phyloP scores from a whole-genome alignment of 2,888 invertebrate genomes.

The Leptopterna dolabrata region DNA sequence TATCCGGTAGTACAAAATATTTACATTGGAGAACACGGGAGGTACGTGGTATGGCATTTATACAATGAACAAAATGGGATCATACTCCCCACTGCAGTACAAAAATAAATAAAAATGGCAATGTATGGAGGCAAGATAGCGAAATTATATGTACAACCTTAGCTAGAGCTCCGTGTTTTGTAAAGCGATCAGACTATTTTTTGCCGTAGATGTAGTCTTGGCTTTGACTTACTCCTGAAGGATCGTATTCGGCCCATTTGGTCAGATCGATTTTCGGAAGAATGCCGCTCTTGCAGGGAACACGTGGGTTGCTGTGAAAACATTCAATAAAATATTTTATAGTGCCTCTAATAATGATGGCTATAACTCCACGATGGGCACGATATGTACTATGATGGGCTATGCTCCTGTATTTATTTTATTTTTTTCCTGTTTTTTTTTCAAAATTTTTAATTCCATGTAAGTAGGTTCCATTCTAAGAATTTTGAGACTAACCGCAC shows the following conservation, averaged over 20 bases:
- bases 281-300: constrained; percentile 89
- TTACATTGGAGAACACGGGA: neutral
- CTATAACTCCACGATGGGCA: too few species aligned
- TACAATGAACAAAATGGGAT: neutral
- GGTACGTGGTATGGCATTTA: neutral
- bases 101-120: constrained; percentile 47
- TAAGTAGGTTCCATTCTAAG: too few species aligned
- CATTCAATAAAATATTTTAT: neutral
- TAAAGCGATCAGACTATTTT: constrained; percentile 45
- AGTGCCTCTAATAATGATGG: neutral
- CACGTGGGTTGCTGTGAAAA: constrained; percentile 82
- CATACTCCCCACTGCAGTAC: neutral
- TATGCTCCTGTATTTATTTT: too few species aligned
- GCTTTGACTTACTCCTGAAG: constrained; percentile 55
- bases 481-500: too few species aligned
- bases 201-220: constrained; percentile 53
- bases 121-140: neutral
- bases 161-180: neutral
- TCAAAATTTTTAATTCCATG: too few species aligned
- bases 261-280: constrained; percentile 88
- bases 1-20: neutral
- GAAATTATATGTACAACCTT: constrained; percentile 17
- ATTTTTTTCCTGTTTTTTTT: too few species aligned
- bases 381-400: too few species aligned
- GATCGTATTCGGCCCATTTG: constrained; percentile 84